A percentile compares a stretch with the other conserved stretches of the same genome.
phyloP scores from a whole-genome alignment of 2,888 invertebrate species.

The Biston betularia region DNA sequence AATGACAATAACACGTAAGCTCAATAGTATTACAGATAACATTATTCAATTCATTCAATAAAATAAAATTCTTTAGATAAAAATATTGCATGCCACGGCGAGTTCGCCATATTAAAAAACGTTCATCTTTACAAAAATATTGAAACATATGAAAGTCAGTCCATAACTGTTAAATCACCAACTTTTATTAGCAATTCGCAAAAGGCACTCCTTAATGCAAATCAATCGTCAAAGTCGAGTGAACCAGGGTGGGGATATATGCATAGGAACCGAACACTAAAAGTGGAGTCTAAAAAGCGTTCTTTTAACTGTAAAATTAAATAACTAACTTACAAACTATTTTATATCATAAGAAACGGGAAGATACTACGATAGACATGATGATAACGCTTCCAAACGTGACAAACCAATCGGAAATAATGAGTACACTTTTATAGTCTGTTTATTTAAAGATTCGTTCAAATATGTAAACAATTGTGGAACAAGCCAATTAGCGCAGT shows the following conservation, averaged over 20 bases:
- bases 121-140: constrained; percentile 70
- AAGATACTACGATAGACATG: constrained; percentile 73
- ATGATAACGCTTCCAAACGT: constrained; percentile 57
- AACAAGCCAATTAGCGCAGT: background rate
- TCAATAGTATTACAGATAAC: constrained; percentile 62
- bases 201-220: constrained; percentile 76
- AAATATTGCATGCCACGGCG: constrained; percentile 62
- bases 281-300: constrained; percentile 60
- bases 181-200: constrained; percentile 61
- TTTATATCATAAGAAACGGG: constrained; percentile 68
- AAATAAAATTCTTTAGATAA: constrained; percentile 54
- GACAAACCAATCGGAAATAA: constrained; percentile 56
- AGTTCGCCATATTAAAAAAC: constrained; percentile 52
- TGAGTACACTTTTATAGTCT: constrained; percentile 48
- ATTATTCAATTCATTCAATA: constrained; percentile 47
- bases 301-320: constrained; percentile 45
- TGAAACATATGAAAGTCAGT: constrained; percentile 75
- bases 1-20: constrained; percentile 66
- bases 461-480: constrained; percentile 7
- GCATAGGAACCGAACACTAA: constrained; percentile 47
- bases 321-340: constrained; percentile 58
- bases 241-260: constrained; percentile 38
- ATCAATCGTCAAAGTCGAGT: constrained; percentile 41
- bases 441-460: background rate
- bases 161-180: constrained; percentile 65